Conservation (phyloP, 2,888 invertebrate species). For the Platycheirus albimanus region DNA sequence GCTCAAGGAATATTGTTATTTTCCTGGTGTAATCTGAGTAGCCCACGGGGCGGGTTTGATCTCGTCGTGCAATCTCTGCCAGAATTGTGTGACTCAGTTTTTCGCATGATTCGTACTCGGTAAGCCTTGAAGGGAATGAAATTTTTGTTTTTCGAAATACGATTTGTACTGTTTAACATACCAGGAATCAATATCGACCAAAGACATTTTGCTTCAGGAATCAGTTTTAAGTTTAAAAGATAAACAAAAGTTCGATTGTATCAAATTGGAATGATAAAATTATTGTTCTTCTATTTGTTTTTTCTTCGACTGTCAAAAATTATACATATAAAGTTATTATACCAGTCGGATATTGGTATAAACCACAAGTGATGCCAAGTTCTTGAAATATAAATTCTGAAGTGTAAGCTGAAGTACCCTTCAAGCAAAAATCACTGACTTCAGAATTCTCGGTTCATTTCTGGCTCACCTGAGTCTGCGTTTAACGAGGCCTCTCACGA, state of each 20-base stretch:
- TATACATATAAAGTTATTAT: slow-evolving; percentile 18
- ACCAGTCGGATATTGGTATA: slow-evolving; percentile 22
- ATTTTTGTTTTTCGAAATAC: neutral
- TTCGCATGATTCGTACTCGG: slow-evolving; percentile 87
- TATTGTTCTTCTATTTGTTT: slow-evolving; percentile 28
- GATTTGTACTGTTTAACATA: slow-evolving; percentile 61
- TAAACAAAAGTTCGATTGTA: slow-evolving; percentile 39
- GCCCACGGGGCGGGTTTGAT: slow-evolving; percentile 84
- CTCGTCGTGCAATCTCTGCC: slow-evolving; percentile 85
- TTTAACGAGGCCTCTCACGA: no score
- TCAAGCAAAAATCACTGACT: no score
- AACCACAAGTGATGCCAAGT: slow-evolving; percentile 35
- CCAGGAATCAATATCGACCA: slow-evolving; percentile 82
- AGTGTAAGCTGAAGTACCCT: no score
- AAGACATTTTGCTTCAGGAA: slow-evolving; percentile 78
- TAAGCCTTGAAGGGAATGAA: slow-evolving; percentile 83
- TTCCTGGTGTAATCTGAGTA: slow-evolving; percentile 85
- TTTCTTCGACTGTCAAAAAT: slow-evolving; percentile 45
- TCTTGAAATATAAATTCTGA: no score
- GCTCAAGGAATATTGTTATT: slow-evolving; percentile 85
- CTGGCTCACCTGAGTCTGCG: no score
- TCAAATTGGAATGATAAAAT: slow-evolving; percentile 31
- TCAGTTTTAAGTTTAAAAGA: slow-evolving; percentile 34
- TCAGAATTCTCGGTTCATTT: no score
- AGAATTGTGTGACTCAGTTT: slow-evolving; percentile 86